Evolutionary conservation across 2,113 vertebrate species (phyloP).

Genomic region (Elachura formosa): DNA sequence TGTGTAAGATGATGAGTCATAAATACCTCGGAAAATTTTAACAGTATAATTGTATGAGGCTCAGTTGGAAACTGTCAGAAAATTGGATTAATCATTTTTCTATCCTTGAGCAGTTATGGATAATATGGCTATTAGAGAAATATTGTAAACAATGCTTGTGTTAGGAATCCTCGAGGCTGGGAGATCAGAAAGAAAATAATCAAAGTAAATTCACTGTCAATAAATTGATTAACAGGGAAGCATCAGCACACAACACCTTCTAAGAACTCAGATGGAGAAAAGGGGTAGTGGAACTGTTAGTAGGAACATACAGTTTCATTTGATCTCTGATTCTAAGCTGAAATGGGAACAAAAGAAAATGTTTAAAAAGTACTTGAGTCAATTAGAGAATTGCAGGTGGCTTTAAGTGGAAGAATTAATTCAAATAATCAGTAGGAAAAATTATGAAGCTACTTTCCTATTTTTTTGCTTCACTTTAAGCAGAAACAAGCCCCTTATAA

Average conservation of each 20-base stretch:
- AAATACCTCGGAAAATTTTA: not conserved
- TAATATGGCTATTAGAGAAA: not conserved
- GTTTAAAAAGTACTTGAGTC: not conserved
- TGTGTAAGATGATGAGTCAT: not conserved
- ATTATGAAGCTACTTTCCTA: not conserved
- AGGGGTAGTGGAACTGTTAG: accelerated
- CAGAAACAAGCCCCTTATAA: not conserved
- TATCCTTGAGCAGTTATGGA: not conserved
- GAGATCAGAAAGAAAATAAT: not conserved
- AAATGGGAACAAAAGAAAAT: not conserved
- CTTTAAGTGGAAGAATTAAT: not conserved
- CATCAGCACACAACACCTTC: not conserved
- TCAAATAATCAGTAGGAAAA: not conserved
- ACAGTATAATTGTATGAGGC: not conserved
- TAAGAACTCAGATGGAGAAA: not conserved
- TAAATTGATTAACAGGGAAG: not conserved
- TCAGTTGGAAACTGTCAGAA: not conserved
- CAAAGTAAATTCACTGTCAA: not conserved
- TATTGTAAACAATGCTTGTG: not conserved
- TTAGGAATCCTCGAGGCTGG: not conserved
- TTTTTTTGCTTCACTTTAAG: not conserved
- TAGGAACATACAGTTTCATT: not conserved
- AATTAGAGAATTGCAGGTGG: not conserved
- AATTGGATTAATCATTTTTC: not conserved
- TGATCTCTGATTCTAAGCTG: not conserved